These are phyloP conservation scores for Danio choprae DNA, from an alignment of 2,797 vertebrate species.

Conservation along the genomic window DNA sequence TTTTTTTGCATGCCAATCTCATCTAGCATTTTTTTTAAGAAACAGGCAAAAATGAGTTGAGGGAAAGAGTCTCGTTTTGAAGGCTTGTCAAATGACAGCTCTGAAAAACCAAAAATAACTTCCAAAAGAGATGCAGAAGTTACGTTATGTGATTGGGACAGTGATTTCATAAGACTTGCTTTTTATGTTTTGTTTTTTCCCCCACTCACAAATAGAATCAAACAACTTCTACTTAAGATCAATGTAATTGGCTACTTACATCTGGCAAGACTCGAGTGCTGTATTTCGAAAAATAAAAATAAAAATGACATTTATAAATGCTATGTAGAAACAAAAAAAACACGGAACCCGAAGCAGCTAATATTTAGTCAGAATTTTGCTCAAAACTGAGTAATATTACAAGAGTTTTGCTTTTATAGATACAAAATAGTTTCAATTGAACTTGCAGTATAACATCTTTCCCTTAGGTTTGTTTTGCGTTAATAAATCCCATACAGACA, in stretches of 20 bases:
- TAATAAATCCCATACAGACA: conserved; percentile 64
- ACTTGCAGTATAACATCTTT: conserved; percentile 2
- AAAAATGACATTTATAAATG: not conserved
- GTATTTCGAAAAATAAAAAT: not conserved
- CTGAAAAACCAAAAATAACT: conserved; percentile 5
- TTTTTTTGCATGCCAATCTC: conserved; percentile 2
- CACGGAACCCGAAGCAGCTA: conserved; percentile 57
- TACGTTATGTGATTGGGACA: not conserved
- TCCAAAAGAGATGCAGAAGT: conserved; percentile 3
- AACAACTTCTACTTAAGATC: conserved; percentile 8
- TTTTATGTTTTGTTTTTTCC: not conserved
- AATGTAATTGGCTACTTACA: not conserved
- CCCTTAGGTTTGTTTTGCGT: conserved; percentile 51
- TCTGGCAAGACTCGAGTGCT: not conserved
- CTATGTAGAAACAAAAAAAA: conserved; percentile 14
- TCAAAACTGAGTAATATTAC: conserved; percentile 42
- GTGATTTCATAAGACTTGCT: conserved; percentile 28
- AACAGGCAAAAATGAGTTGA: not conserved
- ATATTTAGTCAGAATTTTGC: not conserved
- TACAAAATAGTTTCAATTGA: conserved; percentile 38
- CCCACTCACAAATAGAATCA: conserved; percentile 5
- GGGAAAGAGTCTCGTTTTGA: not conserved
- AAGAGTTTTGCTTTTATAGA: conserved; percentile 55
- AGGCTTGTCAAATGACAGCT: not conserved
- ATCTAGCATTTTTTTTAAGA: conserved; percentile 3